Evolutionary conservation across 1,140 invertebrate genomes (phyloP).

Genomic region (Drosophila yakuba): DNA sequence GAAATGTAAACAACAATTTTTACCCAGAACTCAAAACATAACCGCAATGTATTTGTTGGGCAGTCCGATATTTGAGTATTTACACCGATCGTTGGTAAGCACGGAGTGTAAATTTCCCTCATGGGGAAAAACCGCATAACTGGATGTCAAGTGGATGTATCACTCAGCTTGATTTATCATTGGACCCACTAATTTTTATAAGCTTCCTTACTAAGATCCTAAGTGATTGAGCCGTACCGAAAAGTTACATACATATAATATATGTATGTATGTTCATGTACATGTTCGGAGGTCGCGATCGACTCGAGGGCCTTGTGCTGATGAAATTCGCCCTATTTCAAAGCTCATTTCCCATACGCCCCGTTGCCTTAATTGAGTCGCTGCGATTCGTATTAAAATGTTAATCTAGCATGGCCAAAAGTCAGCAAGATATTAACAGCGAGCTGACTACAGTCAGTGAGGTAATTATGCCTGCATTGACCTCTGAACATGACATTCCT

Average conservation of each 20-base stretch:
- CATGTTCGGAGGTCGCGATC: not conserved
- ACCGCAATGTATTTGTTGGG: slow-evolving; percentile 17
- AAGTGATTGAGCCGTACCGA: not conserved
- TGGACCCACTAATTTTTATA: not conserved
- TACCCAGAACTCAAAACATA: slow-evolving; percentile 27
- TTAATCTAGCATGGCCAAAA: slow-evolving; percentile 53
- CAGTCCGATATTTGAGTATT: slow-evolving; percentile 27
- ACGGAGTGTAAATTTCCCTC: slow-evolving; percentile 6
- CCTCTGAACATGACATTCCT: slow-evolving; percentile 41
- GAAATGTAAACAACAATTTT: slow-evolving; percentile 28
- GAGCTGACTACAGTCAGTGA: slow-evolving; percentile 15
- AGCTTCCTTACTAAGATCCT: no score
- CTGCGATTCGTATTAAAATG: slow-evolving; percentile 73
- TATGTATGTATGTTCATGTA: not conserved
- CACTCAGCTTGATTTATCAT: not conserved
- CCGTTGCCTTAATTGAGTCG: slow-evolving; percentile 55
- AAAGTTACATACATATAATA: not conserved
- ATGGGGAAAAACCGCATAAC: slow-evolving; percentile 36
- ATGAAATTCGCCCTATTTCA: slow-evolving; percentile 58
- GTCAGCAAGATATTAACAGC: slow-evolving; percentile 67
- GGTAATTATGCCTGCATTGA: slow-evolving; percentile 78
- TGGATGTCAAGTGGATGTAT: slow-evolving; percentile 39
- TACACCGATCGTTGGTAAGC: slow-evolving; percentile 4
- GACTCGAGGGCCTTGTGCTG: slow-evolving; percentile 21
- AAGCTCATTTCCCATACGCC: slow-evolving; percentile 70